These are phyloP conservation scores for Acanthisitta chloris DNA, from an alignment of 2,113 vertebrate species.

Conservation along the genomic window DNA sequence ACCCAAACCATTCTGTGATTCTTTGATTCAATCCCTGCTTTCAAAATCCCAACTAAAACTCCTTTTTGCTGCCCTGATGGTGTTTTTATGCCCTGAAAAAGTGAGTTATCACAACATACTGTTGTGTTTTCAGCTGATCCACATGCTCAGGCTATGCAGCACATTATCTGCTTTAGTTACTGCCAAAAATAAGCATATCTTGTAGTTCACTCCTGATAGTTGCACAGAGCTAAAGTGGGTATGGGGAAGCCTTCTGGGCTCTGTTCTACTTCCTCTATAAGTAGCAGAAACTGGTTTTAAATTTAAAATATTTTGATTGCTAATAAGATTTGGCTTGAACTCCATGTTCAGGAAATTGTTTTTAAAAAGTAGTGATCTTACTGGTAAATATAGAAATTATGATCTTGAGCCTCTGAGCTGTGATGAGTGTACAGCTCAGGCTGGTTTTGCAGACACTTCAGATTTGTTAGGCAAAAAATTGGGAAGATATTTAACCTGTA, in stretches of 20 bases:
- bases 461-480: accelerated
- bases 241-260: neutral
- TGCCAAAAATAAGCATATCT: neutral
- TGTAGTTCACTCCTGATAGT: neutral
- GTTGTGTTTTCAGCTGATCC: neutral
- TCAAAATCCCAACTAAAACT: neutral
- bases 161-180: neutral
- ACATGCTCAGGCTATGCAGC: accelerated
- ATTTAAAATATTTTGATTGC: neutral
- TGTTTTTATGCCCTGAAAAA: neutral
- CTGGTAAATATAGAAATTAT: accelerated
- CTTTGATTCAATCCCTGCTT: neutral
- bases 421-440: accelerated
- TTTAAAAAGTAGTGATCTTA: neutral
- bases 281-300: neutral
- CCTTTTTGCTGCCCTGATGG: neutral
- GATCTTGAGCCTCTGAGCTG: neutral
- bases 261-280: accelerated
- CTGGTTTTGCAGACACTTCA: accelerated
- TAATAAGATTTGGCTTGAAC: accelerated
- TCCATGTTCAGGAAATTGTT: accelerated
- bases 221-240: neutral
- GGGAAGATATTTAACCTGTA: accelerated
- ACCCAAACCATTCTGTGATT: neutral
- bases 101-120: neutral